These are phyloP conservation scores for Percopsis omiscomaycus DNA, from an alignment of 2,797 vertebrate genomes.

Conservation along the genomic window DNA sequence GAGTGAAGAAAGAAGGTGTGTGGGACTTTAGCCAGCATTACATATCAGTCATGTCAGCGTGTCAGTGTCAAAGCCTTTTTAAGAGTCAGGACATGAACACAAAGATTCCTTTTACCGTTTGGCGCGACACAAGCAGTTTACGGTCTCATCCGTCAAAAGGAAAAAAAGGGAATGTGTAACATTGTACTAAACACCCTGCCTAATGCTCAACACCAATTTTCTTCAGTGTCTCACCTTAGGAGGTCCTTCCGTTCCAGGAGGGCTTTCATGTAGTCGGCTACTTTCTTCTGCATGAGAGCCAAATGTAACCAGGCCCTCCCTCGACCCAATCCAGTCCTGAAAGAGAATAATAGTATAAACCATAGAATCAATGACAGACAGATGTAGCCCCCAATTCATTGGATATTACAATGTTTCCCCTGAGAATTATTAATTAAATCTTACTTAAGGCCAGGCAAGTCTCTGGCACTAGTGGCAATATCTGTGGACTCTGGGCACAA, in stretches of 20 bases:
- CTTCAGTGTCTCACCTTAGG: conserved; percentile 77
- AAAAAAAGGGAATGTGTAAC: neutral
- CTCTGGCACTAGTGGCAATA: conserved; percentile 93
- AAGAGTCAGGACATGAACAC: no score
- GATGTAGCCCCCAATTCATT: neutral
- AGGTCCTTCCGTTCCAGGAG: conserved; percentile 90
- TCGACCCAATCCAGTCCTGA: conserved; percentile 90
- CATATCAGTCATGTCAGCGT: no score
- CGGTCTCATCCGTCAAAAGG: no score
- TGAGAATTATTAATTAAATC: conserved; percentile 36
- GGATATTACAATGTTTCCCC: neutral
- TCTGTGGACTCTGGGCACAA: conserved; percentile 93
- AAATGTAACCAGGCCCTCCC: conserved; percentile 96
- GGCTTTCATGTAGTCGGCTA: conserved; percentile 94
- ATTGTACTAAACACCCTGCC: neutral
- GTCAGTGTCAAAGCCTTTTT: no score
- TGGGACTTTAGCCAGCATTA: no score
- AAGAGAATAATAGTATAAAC: conserved; percentile 27
- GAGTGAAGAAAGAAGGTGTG: conserved; percentile 3
- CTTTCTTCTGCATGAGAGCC: conserved; percentile 97
- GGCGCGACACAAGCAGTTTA: no score
- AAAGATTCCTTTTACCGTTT: no score
- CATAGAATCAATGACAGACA: neutral
- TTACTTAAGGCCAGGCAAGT: conserved; percentile 94
- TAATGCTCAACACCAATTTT: neutral